Evolutionary conservation across 2,888 invertebrate species (phyloP).

Genomic region (Dione juno): DNA sequence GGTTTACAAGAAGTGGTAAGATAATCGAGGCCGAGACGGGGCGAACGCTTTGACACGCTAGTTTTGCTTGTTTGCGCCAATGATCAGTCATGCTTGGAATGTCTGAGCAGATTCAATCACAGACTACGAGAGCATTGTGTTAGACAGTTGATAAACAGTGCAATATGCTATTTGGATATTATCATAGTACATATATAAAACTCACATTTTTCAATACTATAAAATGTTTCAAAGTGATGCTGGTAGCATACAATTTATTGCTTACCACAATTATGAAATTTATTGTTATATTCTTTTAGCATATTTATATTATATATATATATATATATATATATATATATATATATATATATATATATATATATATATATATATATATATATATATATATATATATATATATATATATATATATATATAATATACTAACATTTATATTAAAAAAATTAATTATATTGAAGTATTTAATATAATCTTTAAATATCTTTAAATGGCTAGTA

Average conservation of each 20-base stretch:
- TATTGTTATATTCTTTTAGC: too few species aligned
- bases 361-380: too few species aligned
- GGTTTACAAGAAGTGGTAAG: conserved; percentile 75
- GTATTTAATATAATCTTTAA: too few species aligned
- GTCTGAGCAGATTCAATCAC: conserved; percentile 64
- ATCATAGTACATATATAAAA: conserved; percentile 18
- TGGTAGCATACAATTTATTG: background rate
- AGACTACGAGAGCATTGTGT: conserved; percentile 56
- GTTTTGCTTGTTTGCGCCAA: conserved; percentile 55
- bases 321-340: too few species aligned
- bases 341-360: too few species aligned
- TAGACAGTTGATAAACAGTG: conserved; percentile 16
- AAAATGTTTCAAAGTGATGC: background rate
- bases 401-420: too few species aligned
- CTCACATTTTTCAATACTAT: background rate
- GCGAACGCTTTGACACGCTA: conserved; percentile 68
- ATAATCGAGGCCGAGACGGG: conserved; percentile 72
- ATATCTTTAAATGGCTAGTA: too few species aligned
- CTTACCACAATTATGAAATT: background rate
- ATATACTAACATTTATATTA: too few species aligned
- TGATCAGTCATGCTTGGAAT: conserved; percentile 77
- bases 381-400: too few species aligned
- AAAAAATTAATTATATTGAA: too few species aligned
- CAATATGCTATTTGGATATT: conserved; percentile 14
- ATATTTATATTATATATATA: too few species aligned